phyloP scores from a whole-genome alignment of 2,113 vertebrate species.

The Stegastes partitus region DNA sequence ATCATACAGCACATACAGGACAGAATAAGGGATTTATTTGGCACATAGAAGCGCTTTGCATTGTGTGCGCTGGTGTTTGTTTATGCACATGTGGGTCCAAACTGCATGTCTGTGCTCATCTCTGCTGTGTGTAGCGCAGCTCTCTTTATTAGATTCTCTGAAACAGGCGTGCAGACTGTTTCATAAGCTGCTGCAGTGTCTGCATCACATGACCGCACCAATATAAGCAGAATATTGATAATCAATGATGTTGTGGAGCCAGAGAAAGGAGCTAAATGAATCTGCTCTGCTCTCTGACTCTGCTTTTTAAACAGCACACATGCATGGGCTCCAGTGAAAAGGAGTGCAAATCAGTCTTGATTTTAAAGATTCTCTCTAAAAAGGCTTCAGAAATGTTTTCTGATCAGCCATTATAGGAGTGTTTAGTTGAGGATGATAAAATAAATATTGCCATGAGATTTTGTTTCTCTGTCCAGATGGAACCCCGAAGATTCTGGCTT shows the following conservation, averaged over 20 bases:
- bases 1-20: background rate
- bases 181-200: conserved; percentile 85
- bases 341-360: background rate
- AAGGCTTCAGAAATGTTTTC: conserved; percentile 70
- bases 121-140: background rate
- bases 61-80: background rate
- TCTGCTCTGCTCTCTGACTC: conserved; percentile 21
- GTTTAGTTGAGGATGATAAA: background rate
- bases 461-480: conserved; percentile 86
- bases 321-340: conserved; percentile 6
- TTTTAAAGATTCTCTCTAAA: background rate
- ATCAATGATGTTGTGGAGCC: conserved; percentile 87
- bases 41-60: background rate
- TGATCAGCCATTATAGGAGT: background rate
- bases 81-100: background rate
- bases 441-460: background rate
- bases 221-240: conserved; percentile 89
- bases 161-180: conserved; percentile 67
- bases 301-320: background rate
- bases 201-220: conserved; percentile 81
- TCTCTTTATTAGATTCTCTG: conserved; percentile 83
- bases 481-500: conserved; percentile 97
- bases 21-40: background rate
- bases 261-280: conserved; percentile 57
- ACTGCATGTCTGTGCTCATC: background rate